Conservation (phyloP, 2,797 vertebrate genomes). For the Myoxocephalus aenaeus region DNA sequence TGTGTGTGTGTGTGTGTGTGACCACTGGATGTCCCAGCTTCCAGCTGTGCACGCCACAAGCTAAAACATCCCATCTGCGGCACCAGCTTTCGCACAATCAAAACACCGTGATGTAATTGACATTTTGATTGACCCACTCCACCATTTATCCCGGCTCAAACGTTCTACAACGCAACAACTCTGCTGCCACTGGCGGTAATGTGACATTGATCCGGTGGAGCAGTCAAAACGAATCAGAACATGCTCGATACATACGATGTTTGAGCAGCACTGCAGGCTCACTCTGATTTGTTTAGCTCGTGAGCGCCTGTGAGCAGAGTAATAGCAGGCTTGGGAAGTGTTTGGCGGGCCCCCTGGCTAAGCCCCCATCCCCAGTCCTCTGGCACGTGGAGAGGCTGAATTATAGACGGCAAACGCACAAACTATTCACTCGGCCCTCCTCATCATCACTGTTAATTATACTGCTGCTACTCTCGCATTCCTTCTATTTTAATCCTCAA, state of each 20-base stretch:
- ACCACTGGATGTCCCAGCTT: constrained; percentile 31
- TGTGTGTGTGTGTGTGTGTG: constrained; percentile 10
- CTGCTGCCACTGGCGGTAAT: neutral
- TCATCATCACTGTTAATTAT: constrained; percentile 76
- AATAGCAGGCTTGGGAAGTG: constrained; percentile 68
- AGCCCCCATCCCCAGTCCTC: constrained; percentile 53
- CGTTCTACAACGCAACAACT: constrained; percentile 6
- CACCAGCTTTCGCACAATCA: neutral
- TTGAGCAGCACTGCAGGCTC: constrained; percentile 24
- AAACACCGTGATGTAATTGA: constrained; percentile 29
- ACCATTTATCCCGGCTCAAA: constrained; percentile 18
- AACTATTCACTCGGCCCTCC: constrained; percentile 64
- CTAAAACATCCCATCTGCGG: constrained; percentile 7
- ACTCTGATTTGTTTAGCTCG: constrained; percentile 54
- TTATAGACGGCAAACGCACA: constrained; percentile 70
- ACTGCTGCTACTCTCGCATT: constrained; percentile 59
- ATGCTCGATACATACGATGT: constrained; percentile 15
- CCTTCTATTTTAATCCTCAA: constrained; percentile 71
- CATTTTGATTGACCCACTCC: constrained; percentile 29
- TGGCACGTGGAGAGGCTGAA: constrained; percentile 72
- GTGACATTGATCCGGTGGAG: constrained; percentile 36
- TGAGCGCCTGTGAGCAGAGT: constrained; percentile 55
- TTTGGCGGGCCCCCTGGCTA: constrained; percentile 53
- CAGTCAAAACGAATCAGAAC: constrained; percentile 29
- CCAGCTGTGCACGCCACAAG: neutral